Evolutionary conservation across 2,113 vertebrate genomes (phyloP).

Genomic region (Psilopsiagon aurifrons): DNA sequence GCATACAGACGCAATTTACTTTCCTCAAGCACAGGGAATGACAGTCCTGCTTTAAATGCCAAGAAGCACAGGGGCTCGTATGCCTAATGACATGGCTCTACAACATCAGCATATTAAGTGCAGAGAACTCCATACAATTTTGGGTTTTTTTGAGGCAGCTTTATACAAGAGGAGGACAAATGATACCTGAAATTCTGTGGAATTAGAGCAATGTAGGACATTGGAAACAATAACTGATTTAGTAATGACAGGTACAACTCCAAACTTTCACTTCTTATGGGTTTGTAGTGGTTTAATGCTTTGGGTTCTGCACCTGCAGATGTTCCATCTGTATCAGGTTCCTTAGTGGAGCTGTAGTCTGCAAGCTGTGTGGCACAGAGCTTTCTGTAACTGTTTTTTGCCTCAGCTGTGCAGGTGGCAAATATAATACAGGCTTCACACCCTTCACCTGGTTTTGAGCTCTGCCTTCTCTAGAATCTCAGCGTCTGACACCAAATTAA

Average conservation of each 20-base stretch:
- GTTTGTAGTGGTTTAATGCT: background rate
- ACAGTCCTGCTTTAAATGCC: background rate
- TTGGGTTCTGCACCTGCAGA: background rate
- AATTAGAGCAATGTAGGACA: background rate
- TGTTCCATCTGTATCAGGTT: background rate
- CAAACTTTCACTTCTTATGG: background rate
- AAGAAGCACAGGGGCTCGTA: background rate
- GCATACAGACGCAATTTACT: background rate
- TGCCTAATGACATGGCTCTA: background rate
- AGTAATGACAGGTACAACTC: background rate
- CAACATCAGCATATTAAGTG: background rate
- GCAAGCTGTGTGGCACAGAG: too few relatives aligned
- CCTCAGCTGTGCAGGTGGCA: background rate
- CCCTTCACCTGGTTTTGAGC: background rate
- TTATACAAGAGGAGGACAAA: background rate
- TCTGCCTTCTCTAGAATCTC: background rate
- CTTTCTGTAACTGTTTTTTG: background rate
- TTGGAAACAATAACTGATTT: background rate
- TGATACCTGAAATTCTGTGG: background rate
- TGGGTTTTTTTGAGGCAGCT: background rate
- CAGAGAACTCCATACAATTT: background rate
- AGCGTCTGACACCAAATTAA: background rate
- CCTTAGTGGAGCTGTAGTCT: background rate
- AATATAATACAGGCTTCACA: background rate
- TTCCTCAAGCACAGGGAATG: background rate